These are phyloP conservation scores for Phrixothrix hirtus DNA, from an alignment of 2,888 invertebrate species.

Conservation along the genomic window DNA sequence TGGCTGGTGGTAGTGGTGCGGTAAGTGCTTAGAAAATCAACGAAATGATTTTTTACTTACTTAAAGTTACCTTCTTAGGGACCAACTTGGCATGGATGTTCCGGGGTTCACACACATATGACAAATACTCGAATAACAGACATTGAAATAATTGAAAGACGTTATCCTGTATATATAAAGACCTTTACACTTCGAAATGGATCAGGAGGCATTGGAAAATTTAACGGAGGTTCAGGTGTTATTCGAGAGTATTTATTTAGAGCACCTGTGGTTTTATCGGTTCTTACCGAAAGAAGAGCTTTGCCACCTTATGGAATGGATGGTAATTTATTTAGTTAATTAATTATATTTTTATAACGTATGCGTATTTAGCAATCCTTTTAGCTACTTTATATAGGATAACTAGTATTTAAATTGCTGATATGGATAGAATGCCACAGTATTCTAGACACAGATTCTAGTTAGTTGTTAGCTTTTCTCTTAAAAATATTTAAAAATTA, in stretches of 20 bases:
- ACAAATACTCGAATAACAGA: conserved; percentile 99
- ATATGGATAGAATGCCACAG: no score
- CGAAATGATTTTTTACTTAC: no score
- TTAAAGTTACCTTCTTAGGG: no score
- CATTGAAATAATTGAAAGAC: conserved; percentile 90
- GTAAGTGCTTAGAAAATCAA: no score
- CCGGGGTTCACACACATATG: conserved; percentile 98
- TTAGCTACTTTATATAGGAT: no score
- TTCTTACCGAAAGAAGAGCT: conserved; percentile 90
- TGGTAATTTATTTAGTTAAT: no score
- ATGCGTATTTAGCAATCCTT: no score
- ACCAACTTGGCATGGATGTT: conserved; percentile 86
- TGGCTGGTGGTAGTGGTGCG: conserved; percentile 96
- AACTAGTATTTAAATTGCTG: no score
- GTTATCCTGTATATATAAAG: conserved; percentile 89
- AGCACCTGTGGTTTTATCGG: conserved; percentile 80
- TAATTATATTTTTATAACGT: no score
- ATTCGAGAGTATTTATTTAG: conserved; percentile 86
- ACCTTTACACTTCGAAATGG: conserved; percentile 76
- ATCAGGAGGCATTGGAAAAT: conserved; percentile 77
- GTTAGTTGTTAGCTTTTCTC: no score
- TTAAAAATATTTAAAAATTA: no score
- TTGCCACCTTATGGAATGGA: conserved; percentile 89
- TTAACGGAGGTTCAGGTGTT: conserved; percentile 88
- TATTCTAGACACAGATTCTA: no score